Evolutionary conservation across 2,113 vertebrate species (phyloP), one percentile per base, ranked within the genome.

Genomic region (Mesitornis unicolor): DNA sequence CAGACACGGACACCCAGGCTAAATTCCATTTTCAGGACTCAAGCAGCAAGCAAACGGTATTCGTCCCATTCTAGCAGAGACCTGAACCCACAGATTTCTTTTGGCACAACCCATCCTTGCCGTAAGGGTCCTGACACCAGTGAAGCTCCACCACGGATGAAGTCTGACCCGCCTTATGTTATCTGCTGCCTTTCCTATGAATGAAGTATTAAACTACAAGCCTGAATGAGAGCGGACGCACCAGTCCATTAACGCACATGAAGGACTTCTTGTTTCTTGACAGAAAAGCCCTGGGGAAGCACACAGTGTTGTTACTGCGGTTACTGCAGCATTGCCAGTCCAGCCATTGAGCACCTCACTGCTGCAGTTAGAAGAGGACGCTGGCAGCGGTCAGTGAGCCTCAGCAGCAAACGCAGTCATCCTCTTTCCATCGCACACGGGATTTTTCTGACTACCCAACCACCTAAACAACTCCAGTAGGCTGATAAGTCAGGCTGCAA

Each of bases 351-450:
- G 19, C 6, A 4, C 51, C 84, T 82, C 19, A 90, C 21, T 67
- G 75, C 61, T 88, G 75, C 67, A 68, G 43, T 94, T 56, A 82
- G 61, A 73, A 60, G 40, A 51, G 2, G 9, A 84, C 20, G 43
- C 51, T 38, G 51, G 5, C 40, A 26, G 29, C 65, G 22, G 69
- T 60, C 96, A 78, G 51, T 56, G 64, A 80, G 22, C 20, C 61
- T 38, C 38, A 70, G 61, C 60, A 63, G 47, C 59, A 60, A 36
- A 35, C 11, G 36, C 64, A 65, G 21, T 14, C 51, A 15, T 16
- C 16, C 36, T 16, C 45, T 4, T 68, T 26, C 63, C 0, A 0
- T 50, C 73, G 71, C 33, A n/a, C 6, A 45, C 0, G 1, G 65
- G 10, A 35, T 60, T 8, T n/a, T 42, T 64, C 69, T 6, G 2